A percentile compares a stretch with the other conserved stretches of the same genome.
Conservation (phyloP, 2,888 invertebrate species). For the Nomada ferruginata region DNA sequence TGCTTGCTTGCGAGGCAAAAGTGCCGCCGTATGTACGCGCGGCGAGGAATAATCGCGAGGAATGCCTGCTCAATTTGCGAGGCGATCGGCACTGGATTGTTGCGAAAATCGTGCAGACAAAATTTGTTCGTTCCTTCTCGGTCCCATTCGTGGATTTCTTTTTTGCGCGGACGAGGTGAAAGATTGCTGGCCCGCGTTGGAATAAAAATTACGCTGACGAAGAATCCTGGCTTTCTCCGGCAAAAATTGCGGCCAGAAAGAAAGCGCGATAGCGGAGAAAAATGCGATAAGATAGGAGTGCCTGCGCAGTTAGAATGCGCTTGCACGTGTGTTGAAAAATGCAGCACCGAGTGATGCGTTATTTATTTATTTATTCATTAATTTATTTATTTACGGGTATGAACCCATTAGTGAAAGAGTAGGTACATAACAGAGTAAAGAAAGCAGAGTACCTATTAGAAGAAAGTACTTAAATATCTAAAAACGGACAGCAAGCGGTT, state of each 20-base stretch:
- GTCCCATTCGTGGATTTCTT: too few relatives aligned
- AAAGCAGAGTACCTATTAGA: too few relatives aligned
- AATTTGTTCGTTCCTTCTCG: too few relatives aligned
- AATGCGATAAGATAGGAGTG: slow-evolving; percentile 50
- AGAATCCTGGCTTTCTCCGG: not conserved
- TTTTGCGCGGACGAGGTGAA: too few relatives aligned
- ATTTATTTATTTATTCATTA: not conserved
- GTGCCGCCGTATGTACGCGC: not conserved
- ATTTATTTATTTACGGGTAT: not conserved
- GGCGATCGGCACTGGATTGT: too few relatives aligned
- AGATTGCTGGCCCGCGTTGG: not conserved
- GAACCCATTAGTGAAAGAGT: too few relatives aligned
- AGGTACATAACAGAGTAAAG: too few relatives aligned
- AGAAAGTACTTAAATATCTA: too few relatives aligned
- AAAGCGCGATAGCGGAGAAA: slow-evolving; percentile 27
- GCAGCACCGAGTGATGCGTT: not conserved
- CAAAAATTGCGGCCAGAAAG: slow-evolving; percentile 24
- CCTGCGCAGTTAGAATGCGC: slow-evolving; percentile 52
- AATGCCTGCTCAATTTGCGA: not conserved
- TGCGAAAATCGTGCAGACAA: too few relatives aligned
- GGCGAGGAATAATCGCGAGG: not conserved
- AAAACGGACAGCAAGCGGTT: too few relatives aligned
- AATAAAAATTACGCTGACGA: not conserved
- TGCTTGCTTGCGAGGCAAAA: slow-evolving; percentile 18
- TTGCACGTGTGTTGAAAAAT: not conserved